Percentiles rank a stretch among this genome's conserved stretches.
Evolutionary conservation across 2,113 vertebrate species (phyloP).

Genomic region (Galemys pyrenaicus): DNA sequence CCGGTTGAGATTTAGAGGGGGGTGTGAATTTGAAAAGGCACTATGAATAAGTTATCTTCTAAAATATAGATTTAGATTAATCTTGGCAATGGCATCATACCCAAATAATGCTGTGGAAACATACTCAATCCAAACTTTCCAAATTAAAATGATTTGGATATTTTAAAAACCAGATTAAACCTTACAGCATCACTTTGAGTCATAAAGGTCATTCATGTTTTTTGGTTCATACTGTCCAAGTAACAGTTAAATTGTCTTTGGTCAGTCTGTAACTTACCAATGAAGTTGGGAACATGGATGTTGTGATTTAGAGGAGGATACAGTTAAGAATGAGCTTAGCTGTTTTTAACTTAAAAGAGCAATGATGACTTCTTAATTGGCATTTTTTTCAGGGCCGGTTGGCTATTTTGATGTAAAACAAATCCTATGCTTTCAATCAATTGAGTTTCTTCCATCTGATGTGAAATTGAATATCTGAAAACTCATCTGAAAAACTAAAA

Average conservation of each 20-base stretch:
- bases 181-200: not conserved
- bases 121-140: not conserved
- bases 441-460: not conserved
- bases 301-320: not conserved
- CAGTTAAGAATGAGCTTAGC: not conserved
- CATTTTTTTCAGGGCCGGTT: not conserved
- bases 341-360: not conserved
- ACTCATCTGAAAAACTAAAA: not conserved
- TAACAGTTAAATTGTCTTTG: not conserved
- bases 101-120: not conserved
- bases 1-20: not conserved
- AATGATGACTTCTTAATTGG: not conserved
- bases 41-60: not conserved
- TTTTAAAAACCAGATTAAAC: conserved; percentile 1
- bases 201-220: not conserved
- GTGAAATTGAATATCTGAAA: conserved; percentile 17
- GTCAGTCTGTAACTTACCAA: not conserved
- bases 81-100: not conserved
- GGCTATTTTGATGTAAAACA: not conserved
- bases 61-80: not conserved
- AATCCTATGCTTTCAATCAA: not conserved
- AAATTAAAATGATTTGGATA: not conserved
- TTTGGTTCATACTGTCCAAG: not conserved
- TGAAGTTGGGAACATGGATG: not conserved
- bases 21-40: not conserved